Conservation (phyloP, 2,888 invertebrate species). For the Cosmia pyralina region DNA sequence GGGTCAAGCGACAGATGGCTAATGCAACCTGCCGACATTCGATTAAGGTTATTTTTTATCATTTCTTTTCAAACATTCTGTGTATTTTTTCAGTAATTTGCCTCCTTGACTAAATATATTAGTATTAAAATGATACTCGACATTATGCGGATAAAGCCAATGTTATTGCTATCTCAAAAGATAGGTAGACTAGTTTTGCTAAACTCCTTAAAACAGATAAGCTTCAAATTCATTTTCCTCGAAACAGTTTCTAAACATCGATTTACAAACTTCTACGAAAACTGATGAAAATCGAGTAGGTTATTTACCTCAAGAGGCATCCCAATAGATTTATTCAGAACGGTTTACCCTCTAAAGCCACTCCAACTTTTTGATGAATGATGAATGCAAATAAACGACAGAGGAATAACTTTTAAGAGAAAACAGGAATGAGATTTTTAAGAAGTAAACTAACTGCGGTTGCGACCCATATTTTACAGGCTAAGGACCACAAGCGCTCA, state of each 20-base stretch:
- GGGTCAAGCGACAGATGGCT: conserved; percentile 41
- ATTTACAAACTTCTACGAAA: conserved; percentile 23
- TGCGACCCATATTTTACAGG: conserved; percentile 70
- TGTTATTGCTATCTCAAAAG: not conserved
- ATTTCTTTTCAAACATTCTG: not conserved
- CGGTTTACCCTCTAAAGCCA: conserved; percentile 19
- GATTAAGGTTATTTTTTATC: conserved; percentile 8
- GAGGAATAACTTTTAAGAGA: conserved; percentile 51
- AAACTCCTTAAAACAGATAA: conserved; percentile 22
- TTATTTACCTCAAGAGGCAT: conserved; percentile 18
- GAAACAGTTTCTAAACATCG: conserved; percentile 11
- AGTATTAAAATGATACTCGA: not conserved
- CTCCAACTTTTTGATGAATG: conserved; percentile 51
- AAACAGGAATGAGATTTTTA: conserved; percentile 50
- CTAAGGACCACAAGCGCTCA: conserved; percentile 64
- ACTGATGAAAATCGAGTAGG: conserved; percentile 24
- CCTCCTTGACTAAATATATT: not conserved
- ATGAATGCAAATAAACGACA: conserved; percentile 66
- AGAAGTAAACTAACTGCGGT: conserved; percentile 60
- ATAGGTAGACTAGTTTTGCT: not conserved
- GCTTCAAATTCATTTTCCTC: conserved; percentile 12
- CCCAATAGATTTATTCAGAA: conserved; percentile 33
- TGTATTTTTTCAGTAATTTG: not conserved
- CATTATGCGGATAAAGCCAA: not conserved
- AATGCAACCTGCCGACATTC: conserved; percentile 34